Percentiles rank a stretch among this genome's conserved stretches.
phyloP scores from a whole-genome alignment of 2,113 vertebrate genomes.

The Sinocyclocheilus grahami region DNA sequence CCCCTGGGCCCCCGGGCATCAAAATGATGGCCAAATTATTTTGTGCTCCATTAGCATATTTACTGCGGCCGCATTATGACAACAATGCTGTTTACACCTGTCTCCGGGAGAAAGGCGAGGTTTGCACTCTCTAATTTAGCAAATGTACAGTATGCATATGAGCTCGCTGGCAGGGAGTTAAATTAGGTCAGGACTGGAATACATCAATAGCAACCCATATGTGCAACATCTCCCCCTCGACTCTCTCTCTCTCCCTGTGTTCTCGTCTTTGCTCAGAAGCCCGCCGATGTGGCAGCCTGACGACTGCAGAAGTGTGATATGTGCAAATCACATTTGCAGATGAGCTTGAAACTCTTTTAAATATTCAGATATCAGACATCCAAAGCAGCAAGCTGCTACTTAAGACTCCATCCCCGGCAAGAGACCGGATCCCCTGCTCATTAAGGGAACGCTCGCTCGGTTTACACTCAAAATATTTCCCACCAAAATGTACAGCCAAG shows the following conservation, averaged over 20 bases:
- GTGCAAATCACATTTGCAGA: constrained; percentile 85
- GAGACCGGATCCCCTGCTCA: constrained; percentile 65
- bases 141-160: constrained; percentile 83
- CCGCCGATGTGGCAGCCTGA: constrained; percentile 77
- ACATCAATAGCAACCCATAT: constrained; percentile 82
- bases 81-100: constrained; percentile 81
- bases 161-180: constrained; percentile 80
- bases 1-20: constrained; percentile 75
- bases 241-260: constrained; percentile 15
- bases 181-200: constrained; percentile 83
- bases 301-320: constrained; percentile 81
- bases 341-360: constrained; percentile 84
- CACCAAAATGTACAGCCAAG: constrained; percentile 71
- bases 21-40: constrained; percentile 82
- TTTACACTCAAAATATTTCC: constrained; percentile 77
- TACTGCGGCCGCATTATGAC: constrained; percentile 75
- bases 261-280: constrained; percentile 76
- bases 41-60: constrained; percentile 78
- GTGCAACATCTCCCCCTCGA: constrained; percentile 68
- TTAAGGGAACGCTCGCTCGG: constrained; percentile 75
- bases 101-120: constrained; percentile 69
- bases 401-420: constrained; percentile 74
- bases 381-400: constrained; percentile 72
- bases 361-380: constrained; percentile 82
- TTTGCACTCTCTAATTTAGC: constrained; percentile 77